A percentile compares a stretch with the other conserved stretches of the same genome.
Conservation (phyloP, 2,888 invertebrate species). For the Meghimatium bilineatum region DNA sequence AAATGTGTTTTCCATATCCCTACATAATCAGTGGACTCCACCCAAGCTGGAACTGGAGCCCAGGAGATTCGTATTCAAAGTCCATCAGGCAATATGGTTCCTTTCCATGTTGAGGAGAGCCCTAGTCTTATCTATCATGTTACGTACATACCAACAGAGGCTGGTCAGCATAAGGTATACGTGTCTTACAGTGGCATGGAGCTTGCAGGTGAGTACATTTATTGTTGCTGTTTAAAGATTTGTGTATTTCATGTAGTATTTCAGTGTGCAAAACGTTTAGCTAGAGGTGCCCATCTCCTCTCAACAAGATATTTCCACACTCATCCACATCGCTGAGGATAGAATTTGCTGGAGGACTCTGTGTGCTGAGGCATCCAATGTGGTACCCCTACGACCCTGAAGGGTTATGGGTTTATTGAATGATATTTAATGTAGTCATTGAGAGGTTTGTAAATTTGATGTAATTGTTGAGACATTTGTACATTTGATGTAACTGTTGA, state of each 20-base stretch:
- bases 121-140: slow-evolving; percentile 81
- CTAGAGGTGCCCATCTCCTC: no score
- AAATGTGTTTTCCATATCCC: background rate
- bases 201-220: slow-evolving; percentile 78
- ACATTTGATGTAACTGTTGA: no score
- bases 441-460: no score
- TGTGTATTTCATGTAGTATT: background rate
- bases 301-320: no score
- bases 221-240: background rate
- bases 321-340: no score
- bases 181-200: slow-evolving; percentile 81
- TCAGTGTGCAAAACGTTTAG: no score
- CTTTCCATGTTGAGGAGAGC: slow-evolving; percentile 83
- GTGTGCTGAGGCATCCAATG: no score
- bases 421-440: no score
- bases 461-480: no score
- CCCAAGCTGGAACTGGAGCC: slow-evolving; percentile 93
- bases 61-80: slow-evolving; percentile 91
- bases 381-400: no score
- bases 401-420: no score
- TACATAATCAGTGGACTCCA: slow-evolving; percentile 84
- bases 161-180: slow-evolving; percentile 86
- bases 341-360: no score
- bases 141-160: slow-evolving; percentile 89
- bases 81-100: slow-evolving; percentile 87